Conservation (phyloP, 2,113 vertebrate genomes). For the Amphiprion ocellaris region DNA sequence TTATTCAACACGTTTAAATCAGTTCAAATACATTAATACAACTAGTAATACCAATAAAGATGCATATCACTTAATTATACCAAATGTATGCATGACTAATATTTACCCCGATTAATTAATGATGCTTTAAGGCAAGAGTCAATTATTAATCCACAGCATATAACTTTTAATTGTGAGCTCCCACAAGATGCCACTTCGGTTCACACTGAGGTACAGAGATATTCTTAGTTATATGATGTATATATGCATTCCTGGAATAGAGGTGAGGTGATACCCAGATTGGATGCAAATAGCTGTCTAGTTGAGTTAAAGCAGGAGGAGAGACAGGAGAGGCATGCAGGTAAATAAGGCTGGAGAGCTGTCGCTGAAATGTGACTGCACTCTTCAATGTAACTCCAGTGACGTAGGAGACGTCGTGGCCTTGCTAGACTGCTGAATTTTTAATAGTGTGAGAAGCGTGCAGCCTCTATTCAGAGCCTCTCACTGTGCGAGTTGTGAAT, state of each 20-base stretch:
- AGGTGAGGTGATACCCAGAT: conserved; percentile 45
- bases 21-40: conserved; percentile 11
- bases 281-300: conserved; percentile 67
- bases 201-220: conserved; percentile 18
- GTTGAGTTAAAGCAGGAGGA: conserved; percentile 56
- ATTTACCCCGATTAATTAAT: conserved; percentile 7
- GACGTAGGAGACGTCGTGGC: conserved; percentile 84
- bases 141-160: background rate
- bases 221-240: conserved; percentile 44
- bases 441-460: conserved; percentile 85
- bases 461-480: conserved; percentile 76
- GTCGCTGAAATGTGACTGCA: conserved; percentile 84
- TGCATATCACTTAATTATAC: background rate
- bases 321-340: conserved; percentile 61
- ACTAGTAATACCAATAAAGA: background rate
- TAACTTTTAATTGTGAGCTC: background rate
- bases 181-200: conserved; percentile 16
- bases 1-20: conserved; percentile 11
- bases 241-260: conserved; percentile 40
- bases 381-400: conserved; percentile 84
- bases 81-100: background rate
- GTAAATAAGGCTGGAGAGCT: conserved; percentile 78
- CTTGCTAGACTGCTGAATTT: conserved; percentile 87
- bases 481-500: conserved; percentile 83
- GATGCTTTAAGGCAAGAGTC: background rate